Base-by-base conservation (phyloP, 2,888 invertebrate genomes). In the Brachylomia viminalis region DNA sequence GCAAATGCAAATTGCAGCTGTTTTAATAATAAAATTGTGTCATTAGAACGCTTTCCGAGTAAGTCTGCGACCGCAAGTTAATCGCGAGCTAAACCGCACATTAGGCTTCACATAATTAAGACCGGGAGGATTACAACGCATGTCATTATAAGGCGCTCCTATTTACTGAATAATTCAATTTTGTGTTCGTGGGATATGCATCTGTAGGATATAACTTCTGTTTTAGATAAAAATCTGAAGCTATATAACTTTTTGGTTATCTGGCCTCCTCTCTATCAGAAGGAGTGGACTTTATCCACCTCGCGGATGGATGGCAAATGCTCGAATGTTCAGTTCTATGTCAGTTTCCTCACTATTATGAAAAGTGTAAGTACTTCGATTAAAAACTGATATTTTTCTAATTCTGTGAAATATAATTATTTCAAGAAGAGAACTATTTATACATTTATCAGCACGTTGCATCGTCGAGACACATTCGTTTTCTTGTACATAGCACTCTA, bases 91-190 rank as follows among this genome's bases (percentile, higher is more conserved):
- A 80, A 87, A 92, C 92, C 93, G 90, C 93, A 91, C 86, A 89
- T 91, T 91, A 90, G 88, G 86, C 77, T 86, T 72, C 83, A 83
- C 84, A 88, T 89, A 91, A 92, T 92, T 89, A 92, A 89, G 82
- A 83, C 76, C 2, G 17, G 30, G 80, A 75, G 75, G 72, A 71
- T 76, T 71, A 69, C 58, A 49, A 59, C 33, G 68, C 65, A 75
- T 72, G 42, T 68, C 47, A 82, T 69, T 70, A 61, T 30, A 64
- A 49, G 58, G 17, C 27, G 45, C 52, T 61, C 47, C 33, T 52
- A 58, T 80, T 77, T 27, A 6, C 33, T 79, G n/a, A 54, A 42
- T 20, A 15, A n/a, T 47, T 30, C 42, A 47, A 17, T 33, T 23
- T 64, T 30, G 20, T 45, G 8, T 49, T 69, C 11, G 62, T 79